These are phyloP conservation scores for Xylota sylvarum DNA, from an alignment of 2,888 invertebrate species.

Conservation along the genomic window DNA sequence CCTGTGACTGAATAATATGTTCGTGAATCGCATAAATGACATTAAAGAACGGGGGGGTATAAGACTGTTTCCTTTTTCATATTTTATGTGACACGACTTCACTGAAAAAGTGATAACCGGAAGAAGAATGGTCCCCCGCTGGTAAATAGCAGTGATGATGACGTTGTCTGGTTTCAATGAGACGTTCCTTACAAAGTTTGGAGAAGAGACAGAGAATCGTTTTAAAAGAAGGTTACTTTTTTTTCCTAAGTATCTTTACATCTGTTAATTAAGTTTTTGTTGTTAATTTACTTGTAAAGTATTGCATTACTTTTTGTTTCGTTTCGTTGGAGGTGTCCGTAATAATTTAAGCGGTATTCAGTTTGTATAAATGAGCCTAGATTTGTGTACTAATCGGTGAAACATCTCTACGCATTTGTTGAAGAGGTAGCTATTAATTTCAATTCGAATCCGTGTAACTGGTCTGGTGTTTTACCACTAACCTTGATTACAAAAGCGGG, in stretches of 20 bases:
- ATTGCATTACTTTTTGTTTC: constrained; percentile 39
- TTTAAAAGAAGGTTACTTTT: neutral
- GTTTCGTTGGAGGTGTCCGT: constrained; percentile 12
- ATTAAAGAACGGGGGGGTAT: constrained; percentile 55
- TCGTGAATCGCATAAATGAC: constrained; percentile 64
- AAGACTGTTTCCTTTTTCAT: constrained; percentile 59
- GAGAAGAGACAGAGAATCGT: constrained; percentile 21
- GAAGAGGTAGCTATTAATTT: too few relatives aligned
- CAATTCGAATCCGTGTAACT: too few relatives aligned
- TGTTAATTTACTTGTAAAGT: constrained; percentile 44
- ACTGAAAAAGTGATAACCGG: constrained; percentile 69
- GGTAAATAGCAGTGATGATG: constrained; percentile 60
- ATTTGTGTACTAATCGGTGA: too few relatives aligned
- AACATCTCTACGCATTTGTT: too few relatives aligned
- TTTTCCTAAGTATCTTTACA: constrained; percentile 27
- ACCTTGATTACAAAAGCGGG: too few relatives aligned
- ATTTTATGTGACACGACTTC: constrained; percentile 68
- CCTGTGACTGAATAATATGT: constrained; percentile 58
- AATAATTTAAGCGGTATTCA: neutral
- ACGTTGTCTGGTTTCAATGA: constrained; percentile 53
- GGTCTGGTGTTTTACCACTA: too few relatives aligned
- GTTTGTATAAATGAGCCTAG: too few relatives aligned
- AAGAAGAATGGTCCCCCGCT: constrained; percentile 67
- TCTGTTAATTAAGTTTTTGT: constrained; percentile 57
- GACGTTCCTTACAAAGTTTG: constrained; percentile 40